Percentiles rank a stretch among this genome's conserved stretches.
Conservation (phyloP, 2,888 invertebrate genomes). For the Ornithoptera priamus region DNA sequence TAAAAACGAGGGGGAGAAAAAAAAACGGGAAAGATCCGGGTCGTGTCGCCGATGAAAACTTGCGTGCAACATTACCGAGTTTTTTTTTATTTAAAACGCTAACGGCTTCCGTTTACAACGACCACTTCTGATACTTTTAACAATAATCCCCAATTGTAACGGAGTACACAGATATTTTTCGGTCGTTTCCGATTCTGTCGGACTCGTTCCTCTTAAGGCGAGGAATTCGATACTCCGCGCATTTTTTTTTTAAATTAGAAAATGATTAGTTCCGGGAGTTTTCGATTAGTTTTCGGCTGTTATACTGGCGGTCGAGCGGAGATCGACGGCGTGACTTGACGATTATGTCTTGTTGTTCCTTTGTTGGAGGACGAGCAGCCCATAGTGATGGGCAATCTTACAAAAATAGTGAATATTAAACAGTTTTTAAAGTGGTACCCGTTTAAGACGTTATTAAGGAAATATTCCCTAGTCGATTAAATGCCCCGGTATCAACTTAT, state of each 20-base stretch:
- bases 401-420: background rate
- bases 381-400: constrained; percentile 32
- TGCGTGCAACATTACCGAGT: constrained; percentile 35
- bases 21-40: constrained; percentile 58
- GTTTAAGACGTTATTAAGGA: background rate
- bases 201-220: constrained; percentile 43
- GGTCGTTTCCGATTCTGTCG: constrained; percentile 44
- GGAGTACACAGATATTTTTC: constrained; percentile 18
- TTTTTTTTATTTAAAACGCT: constrained; percentile 19
- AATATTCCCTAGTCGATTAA: no score
- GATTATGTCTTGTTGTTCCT: constrained; percentile 62
- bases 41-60: constrained; percentile 27
- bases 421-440: background rate
- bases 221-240: constrained; percentile 57
- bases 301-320: constrained; percentile 44
- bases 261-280: constrained; percentile 75
- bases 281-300: constrained; percentile 73
- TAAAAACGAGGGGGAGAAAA: constrained; percentile 41
- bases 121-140: constrained; percentile 8
- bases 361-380: constrained; percentile 58
- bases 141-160: constrained; percentile 11
- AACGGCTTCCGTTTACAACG: constrained; percentile 19
- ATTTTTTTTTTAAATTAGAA: constrained; percentile 68
- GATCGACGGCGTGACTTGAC: constrained; percentile 67
- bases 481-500: no score